Conservation (phyloP, 2,113 vertebrate species). For the Phyllopteryx taeniolatus region DNA sequence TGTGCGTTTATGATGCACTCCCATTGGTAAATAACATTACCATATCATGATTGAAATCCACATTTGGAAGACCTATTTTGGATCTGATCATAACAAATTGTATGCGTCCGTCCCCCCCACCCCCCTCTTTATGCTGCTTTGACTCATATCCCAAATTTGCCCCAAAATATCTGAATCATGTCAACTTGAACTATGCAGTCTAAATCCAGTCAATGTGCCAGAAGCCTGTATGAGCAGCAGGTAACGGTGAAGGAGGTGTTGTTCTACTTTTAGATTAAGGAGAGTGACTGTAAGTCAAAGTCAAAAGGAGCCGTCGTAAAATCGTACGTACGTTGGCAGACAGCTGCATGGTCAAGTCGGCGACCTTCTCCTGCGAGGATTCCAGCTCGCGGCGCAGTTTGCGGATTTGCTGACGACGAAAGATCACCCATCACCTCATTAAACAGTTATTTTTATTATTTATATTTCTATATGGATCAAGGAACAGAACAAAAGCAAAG, state of each 20-base stretch:
- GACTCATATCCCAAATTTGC: neutral
- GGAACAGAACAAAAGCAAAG: neutral
- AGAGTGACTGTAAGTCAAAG: neutral
- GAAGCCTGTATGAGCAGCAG: neutral
- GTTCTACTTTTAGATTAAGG: neutral
- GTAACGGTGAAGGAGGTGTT: neutral
- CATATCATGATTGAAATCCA: no score
- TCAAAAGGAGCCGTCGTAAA: neutral
- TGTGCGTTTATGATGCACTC: no score
- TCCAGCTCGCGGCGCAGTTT: constrained; percentile 91
- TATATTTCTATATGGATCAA: neutral
- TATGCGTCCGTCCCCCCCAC: no score
- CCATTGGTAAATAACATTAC: no score
- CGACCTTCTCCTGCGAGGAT: constrained; percentile 95
- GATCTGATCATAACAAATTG: no score
- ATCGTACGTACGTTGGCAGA: constrained; percentile 86
- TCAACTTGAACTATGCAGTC: neutral
- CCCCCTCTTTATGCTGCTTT: neutral
- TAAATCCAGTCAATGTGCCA: neutral
- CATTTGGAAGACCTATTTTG: no score
- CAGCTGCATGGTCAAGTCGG: constrained; percentile 88
- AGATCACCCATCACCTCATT: neutral
- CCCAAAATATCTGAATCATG: neutral
- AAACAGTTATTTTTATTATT: neutral
- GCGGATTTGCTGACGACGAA: constrained; percentile 86